Conservation (phyloP, 2,113 vertebrate genomes). For the Nerophis lumbriciformis region DNA sequence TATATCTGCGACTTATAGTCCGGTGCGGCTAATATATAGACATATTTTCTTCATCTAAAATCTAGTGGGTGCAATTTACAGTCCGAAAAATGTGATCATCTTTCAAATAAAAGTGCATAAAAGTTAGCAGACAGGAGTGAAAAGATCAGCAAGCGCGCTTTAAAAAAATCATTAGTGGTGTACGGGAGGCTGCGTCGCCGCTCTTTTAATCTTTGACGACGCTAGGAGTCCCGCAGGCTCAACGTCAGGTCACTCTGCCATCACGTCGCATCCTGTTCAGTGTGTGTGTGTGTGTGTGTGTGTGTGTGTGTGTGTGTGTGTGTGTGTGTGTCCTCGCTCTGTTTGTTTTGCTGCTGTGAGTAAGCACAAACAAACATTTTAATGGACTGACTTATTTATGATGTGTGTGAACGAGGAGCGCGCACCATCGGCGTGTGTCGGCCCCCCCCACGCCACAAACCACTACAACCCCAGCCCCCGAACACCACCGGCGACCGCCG, state of each 20-base stretch:
- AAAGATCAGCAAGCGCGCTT: not conserved
- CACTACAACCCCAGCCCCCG: not conserved
- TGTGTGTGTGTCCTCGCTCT: slow-evolving; percentile 12
- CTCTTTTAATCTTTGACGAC: slow-evolving; percentile 51
- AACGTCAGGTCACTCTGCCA: slow-evolving; percentile 40
- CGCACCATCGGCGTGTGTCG: slow-evolving; percentile 16
- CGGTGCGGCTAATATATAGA: too few species aligned
- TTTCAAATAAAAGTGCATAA: too few species aligned
- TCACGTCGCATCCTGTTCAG: slow-evolving; percentile 42
- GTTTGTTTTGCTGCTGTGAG: slow-evolving; percentile 60
- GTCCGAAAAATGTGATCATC: too few species aligned
- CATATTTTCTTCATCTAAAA: too few species aligned
- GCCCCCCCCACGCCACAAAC: slow-evolving; percentile 1
- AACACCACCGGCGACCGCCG: not conserved
- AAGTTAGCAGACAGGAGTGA: too few species aligned
- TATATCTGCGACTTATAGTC: too few species aligned
- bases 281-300: slow-evolving; percentile 12
- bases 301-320: slow-evolving; percentile 13
- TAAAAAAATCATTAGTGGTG: slow-evolving; percentile 41
- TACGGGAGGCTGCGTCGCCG: slow-evolving; percentile 10
- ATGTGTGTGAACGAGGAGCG: slow-evolving; percentile 35
- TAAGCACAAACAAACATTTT: slow-evolving; percentile 67
- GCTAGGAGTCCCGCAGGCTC: slow-evolving; percentile 19
- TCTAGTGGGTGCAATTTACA: too few species aligned
- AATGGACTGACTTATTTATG: slow-evolving; percentile 66